phyloP scores from a whole-genome alignment of 1,140 invertebrate species.

The Saccostrea cuccullata region DNA sequence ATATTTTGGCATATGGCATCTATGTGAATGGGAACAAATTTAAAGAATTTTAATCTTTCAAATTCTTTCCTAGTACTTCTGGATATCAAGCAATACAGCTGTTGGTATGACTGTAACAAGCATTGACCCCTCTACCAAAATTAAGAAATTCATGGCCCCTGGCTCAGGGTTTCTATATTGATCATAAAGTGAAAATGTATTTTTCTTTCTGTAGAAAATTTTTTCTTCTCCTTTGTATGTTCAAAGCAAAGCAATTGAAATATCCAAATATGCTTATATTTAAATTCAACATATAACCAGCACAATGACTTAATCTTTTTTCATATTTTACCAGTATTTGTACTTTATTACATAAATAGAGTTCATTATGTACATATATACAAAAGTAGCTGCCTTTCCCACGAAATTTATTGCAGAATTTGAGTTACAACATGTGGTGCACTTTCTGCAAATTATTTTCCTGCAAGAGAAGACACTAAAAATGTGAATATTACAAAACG shows the following conservation, averaged over 20 bases:
- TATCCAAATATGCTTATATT: neutral
- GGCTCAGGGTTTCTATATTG: too few species aligned
- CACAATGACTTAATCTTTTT: neutral
- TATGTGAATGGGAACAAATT: too few species aligned
- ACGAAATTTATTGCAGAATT: neutral
- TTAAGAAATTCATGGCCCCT: too few species aligned
- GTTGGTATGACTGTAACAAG: too few species aligned
- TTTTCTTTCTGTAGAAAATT: too few species aligned
- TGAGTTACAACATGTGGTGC: neutral
- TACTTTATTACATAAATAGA: neutral
- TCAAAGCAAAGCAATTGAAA: neutral
- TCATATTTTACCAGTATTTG: neutral
- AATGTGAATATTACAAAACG: neutral
- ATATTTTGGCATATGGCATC: neutral
- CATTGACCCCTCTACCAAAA: too few species aligned
- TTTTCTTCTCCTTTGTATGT: too few species aligned
- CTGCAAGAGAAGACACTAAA: neutral
- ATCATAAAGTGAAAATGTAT: too few species aligned
- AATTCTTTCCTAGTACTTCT: too few species aligned
- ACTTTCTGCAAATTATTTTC: neutral
- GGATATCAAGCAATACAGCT: too few species aligned
- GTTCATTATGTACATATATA: slow-evolving; percentile 20
- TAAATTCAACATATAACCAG: neutral
- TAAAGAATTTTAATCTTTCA: too few species aligned
- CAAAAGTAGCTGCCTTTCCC: slow-evolving; percentile 22